Evolutionary conservation across 1,140 invertebrate genomes (phyloP).

Genomic region (Aricia agestis): DNA sequence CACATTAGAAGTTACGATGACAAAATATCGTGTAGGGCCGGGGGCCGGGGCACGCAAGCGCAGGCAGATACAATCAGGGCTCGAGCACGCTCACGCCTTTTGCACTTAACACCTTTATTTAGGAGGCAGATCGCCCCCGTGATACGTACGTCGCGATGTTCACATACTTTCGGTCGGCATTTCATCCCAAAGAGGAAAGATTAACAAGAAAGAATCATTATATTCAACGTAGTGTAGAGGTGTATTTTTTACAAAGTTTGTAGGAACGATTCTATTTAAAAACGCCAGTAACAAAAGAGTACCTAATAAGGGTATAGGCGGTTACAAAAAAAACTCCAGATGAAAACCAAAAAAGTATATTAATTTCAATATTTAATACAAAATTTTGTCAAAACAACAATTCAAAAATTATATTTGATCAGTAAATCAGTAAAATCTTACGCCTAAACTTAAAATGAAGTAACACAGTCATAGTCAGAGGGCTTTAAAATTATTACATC

Average conservation of each 20-base stretch:
- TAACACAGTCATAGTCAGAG: not conserved
- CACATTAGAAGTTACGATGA: too few relatives aligned
- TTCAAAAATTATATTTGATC: not conserved
- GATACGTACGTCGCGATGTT: not conserved
- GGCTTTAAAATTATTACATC: not conserved
- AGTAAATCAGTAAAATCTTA: not conserved
- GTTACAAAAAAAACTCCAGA: not conserved
- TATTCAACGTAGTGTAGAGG: too few relatives aligned
- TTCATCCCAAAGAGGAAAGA: not conserved
- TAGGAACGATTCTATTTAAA: too few relatives aligned
- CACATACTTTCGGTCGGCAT: not conserved
- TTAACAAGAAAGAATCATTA: not conserved
- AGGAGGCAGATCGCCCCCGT: not conserved
- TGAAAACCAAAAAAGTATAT: not conserved
- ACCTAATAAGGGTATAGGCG: too few relatives aligned
- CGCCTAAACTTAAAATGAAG: not conserved
- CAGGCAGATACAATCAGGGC: slow-evolving; percentile 28
- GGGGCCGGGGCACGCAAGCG: slow-evolving; percentile 27
- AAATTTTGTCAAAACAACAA: not conserved
- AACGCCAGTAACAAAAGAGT: too few relatives aligned
- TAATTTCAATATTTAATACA: not conserved
- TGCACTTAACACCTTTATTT: slow-evolving; percentile 22
- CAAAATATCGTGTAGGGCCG: not conserved
- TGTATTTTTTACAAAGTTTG: too few relatives aligned
- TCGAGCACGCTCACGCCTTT: slow-evolving; percentile 22